These are phyloP conservation scores for Potorous gilbertii DNA, from an alignment of 2,797 vertebrate genomes.

Conservation along the genomic window DNA sequence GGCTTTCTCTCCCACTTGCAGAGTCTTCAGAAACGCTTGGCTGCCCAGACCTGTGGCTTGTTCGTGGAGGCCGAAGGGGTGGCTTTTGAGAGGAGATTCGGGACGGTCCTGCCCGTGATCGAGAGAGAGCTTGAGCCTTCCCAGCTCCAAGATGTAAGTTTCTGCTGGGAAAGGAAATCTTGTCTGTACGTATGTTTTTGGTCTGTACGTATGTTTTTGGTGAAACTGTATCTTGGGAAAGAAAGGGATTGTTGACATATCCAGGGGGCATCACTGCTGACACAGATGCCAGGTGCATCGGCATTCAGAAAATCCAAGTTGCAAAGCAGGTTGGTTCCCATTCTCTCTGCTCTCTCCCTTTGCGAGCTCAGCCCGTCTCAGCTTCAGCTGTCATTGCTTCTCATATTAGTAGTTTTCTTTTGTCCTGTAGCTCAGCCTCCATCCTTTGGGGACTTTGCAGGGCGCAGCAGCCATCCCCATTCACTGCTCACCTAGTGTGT, in stretches of 20 bases:
- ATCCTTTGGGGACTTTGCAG: not conserved
- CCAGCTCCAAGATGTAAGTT: constrained; percentile 92
- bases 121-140: constrained; percentile 90
- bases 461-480: not conserved
- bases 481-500: not conserved
- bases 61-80: constrained; percentile 93
- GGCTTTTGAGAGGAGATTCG: constrained; percentile 88
- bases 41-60: constrained; percentile 92
- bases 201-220: not conserved
- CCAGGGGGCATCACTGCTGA: not conserved
- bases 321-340: not conserved
- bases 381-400: not conserved
- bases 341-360: not conserved
- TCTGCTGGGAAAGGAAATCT: not conserved
- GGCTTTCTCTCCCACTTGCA: constrained; percentile 51
- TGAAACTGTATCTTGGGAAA: not conserved
- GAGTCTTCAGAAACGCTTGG: constrained; percentile 89
- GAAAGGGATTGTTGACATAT: not conserved
- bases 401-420: not conserved
- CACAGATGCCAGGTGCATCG: too few relatives aligned
- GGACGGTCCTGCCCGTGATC: constrained; percentile 88
- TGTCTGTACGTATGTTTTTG: not conserved
- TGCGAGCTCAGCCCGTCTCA: not conserved
- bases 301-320: not conserved
- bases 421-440: not conserved